Percentiles rank a stretch among this genome's conserved stretches.
Evolutionary conservation across 2,113 vertebrate species (phyloP).

Genomic region (Hymenochirus boettgeri): DNA sequence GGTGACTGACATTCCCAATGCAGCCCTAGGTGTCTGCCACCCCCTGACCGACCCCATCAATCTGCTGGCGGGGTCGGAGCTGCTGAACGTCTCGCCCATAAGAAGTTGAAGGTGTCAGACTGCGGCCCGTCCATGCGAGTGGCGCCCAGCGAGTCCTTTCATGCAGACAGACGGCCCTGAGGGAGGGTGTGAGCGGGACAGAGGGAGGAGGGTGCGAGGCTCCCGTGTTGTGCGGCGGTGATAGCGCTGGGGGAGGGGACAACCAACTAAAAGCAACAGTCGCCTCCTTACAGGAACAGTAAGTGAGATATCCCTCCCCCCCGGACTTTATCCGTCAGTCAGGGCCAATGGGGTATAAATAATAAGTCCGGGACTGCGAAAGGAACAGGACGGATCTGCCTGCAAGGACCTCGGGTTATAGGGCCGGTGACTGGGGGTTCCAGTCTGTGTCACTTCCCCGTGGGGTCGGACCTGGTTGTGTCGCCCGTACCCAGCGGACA

Average conservation of each 20-base stretch:
- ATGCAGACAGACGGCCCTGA: constrained; percentile 26
- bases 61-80: constrained; percentile 26
- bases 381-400: too few relatives aligned
- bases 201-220: constrained; percentile 17
- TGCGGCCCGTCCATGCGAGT: too few relatives aligned
- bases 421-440: too few relatives aligned
- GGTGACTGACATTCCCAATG: too few relatives aligned
- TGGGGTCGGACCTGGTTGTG: too few relatives aligned
- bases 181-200: neutral
- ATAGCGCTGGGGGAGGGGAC: constrained; percentile 46
- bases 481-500: too few relatives aligned
- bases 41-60: too few relatives aligned
- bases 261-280: constrained; percentile 58
- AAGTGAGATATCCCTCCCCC: constrained; percentile 62
- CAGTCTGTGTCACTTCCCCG: too few relatives aligned
- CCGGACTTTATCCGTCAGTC: constrained; percentile 87
- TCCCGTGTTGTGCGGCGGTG: constrained; percentile 19
- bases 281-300: constrained; percentile 62
- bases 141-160: constrained; percentile 44
- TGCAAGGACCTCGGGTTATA: too few relatives aligned
- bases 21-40: too few relatives aligned
- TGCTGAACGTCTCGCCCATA: constrained; percentile 31
- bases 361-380: constrained; percentile 55
- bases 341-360: constrained; percentile 85
- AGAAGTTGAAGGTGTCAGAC: too few relatives aligned